These are phyloP conservation scores for Tiliqua scincoides DNA, from an alignment of 2,113 vertebrate species.

Conservation along the genomic window DNA sequence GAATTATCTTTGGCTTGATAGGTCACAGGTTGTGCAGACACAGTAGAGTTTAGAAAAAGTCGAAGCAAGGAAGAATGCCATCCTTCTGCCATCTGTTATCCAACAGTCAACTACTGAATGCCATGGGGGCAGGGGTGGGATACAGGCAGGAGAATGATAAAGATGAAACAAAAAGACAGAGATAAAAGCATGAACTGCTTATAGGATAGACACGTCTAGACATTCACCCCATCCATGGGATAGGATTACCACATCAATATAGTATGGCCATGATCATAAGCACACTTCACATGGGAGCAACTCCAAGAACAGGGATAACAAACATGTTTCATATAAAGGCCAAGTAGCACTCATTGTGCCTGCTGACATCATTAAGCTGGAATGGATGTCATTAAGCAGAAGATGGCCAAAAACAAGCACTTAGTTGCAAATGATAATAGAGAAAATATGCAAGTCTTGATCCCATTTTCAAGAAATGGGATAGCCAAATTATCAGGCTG, in stretches of 20 bases:
- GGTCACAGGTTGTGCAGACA: background rate
- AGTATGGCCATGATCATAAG: background rate
- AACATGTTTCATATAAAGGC: background rate
- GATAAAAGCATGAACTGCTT: constrained; percentile 26
- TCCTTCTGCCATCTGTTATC: background rate
- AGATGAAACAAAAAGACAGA: background rate
- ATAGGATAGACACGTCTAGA: background rate
- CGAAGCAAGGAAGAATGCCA: background rate
- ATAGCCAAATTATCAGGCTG: too few species aligned
- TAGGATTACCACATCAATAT: background rate
- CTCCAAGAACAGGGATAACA: background rate
- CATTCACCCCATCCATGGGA: background rate
- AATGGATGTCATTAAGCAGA: too few species aligned
- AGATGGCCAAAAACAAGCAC: too few species aligned
- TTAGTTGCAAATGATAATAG: too few species aligned
- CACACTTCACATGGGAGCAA: background rate
- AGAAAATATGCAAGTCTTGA: too few species aligned
- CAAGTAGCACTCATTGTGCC: too few species aligned
- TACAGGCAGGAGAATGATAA: background rate
- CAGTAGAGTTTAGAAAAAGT: background rate
- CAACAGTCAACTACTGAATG: background rate
- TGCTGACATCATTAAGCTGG: too few species aligned
- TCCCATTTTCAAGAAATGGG: too few species aligned
- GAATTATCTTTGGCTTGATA: background rate
- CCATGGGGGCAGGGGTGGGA: background rate